These are phyloP conservation scores for Nixonia krombeini DNA, from an alignment of 1,140 invertebrate species.

Conservation along the genomic window DNA sequence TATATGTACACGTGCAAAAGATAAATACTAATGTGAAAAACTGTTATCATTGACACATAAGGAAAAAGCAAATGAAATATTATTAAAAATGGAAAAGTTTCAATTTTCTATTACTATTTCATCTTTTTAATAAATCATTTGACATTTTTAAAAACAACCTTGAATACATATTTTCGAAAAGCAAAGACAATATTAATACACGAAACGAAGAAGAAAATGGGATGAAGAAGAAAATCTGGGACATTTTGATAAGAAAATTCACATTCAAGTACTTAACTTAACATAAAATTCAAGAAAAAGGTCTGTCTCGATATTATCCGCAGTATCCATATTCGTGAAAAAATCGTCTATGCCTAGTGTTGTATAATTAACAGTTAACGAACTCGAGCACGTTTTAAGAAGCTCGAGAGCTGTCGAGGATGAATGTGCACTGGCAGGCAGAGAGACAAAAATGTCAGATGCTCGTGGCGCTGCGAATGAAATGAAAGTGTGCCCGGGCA, in stretches of 20 bases:
- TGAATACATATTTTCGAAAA: too few relatives aligned
- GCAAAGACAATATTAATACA: too few relatives aligned
- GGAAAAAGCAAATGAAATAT: too few relatives aligned
- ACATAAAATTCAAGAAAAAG: constrained; percentile 57
- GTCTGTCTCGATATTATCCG: constrained; percentile 61
- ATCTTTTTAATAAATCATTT: too few relatives aligned
- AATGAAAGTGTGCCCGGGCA: constrained; percentile 39
- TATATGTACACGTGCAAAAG: too few relatives aligned
- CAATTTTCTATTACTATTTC: too few relatives aligned
- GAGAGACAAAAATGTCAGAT: constrained; percentile 19
- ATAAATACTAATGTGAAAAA: too few relatives aligned
- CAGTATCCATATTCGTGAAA: constrained; percentile 63
- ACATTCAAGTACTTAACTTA: constrained; percentile 59
- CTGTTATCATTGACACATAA: too few relatives aligned
- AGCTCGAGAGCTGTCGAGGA: constrained; percentile 1
- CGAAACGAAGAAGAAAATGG: too few relatives aligned
- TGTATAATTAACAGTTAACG: background rate
- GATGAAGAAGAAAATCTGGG: too few relatives aligned
- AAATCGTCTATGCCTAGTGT: background rate
- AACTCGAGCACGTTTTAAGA: background rate
- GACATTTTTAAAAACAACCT: too few relatives aligned
- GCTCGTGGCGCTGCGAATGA: constrained; percentile 5
- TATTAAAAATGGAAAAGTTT: too few relatives aligned
- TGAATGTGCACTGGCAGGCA: constrained; percentile 19
- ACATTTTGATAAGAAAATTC: background rate